Evolutionary conservation across 2,888 invertebrate species (phyloP).

Genomic region (Cephus pulcher): DNA sequence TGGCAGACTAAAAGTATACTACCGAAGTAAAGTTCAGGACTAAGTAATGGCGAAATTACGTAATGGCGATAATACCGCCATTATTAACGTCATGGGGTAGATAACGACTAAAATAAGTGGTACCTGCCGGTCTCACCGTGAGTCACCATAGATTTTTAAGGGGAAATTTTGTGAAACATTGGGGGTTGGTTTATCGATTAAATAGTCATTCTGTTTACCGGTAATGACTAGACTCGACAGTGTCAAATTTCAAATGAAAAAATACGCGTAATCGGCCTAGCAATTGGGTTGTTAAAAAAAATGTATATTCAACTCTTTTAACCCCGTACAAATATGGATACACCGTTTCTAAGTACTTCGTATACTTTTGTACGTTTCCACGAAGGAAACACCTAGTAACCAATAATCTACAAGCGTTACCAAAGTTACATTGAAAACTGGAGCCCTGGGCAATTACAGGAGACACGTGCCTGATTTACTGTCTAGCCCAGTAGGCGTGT

Average conservation of each 20-base stretch:
- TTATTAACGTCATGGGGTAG: constrained; percentile 27
- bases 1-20: background rate
- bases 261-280: background rate
- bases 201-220: constrained; percentile 47
- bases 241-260: constrained; percentile 5
- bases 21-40: background rate
- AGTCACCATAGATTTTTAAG: constrained; percentile 36
- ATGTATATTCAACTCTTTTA: background rate
- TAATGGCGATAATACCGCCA: background rate
- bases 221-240: constrained; percentile 32
- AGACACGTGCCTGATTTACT: constrained; percentile 39
- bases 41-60: background rate
- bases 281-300: background rate
- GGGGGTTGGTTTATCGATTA: constrained; percentile 41
- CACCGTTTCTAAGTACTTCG: background rate
- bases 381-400: background rate
- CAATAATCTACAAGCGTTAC: background rate
- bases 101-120: constrained; percentile 32
- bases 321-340: background rate
- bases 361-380: background rate
- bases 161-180: constrained; percentile 26
- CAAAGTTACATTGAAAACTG: constrained; percentile 39
- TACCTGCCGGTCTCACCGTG: constrained; percentile 36
- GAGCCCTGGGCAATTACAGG: constrained; percentile 39
- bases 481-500: constrained; percentile 18